Evolutionary conservation across 2,113 vertebrate species (phyloP).

Genomic region (Sapayoa aenigma): DNA sequence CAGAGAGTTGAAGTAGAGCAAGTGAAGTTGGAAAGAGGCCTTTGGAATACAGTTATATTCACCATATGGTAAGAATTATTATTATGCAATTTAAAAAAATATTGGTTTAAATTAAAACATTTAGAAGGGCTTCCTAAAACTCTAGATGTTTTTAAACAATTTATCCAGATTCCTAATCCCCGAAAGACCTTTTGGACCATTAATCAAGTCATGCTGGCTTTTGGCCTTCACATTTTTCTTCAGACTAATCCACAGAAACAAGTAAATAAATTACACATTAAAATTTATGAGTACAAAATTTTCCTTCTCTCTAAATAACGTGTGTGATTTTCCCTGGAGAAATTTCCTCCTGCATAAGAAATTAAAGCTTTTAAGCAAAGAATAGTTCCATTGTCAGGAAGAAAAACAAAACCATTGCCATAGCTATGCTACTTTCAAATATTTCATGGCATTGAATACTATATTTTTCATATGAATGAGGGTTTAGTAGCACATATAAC

Average conservation of each 20-base stretch:
- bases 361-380: constrained; percentile 42
- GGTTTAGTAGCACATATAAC: background rate
- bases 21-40: background rate
- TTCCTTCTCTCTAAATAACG: constrained; percentile 30
- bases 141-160: background rate
- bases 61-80: constrained; percentile 12
- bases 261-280: constrained; percentile 57
- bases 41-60: background rate
- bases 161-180: background rate
- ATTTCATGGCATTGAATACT: background rate
- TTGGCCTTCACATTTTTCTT: constrained; percentile 32
- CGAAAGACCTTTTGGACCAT: background rate
- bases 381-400: background rate
- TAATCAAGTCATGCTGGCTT: background rate
- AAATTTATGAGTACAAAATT: constrained; percentile 48
- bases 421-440: background rate
- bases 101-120: constrained; percentile 3
- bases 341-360: constrained; percentile 50
- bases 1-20: background rate
- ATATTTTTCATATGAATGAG: background rate
- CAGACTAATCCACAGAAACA: constrained; percentile 34
- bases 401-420: background rate
- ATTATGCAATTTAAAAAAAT: constrained; percentile 7
- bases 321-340: constrained; percentile 41
- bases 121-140: background rate